These are phyloP conservation scores for Pyrrhosoma nymphula DNA, from an alignment of 2,888 invertebrate species.

Conservation along the genomic window DNA sequence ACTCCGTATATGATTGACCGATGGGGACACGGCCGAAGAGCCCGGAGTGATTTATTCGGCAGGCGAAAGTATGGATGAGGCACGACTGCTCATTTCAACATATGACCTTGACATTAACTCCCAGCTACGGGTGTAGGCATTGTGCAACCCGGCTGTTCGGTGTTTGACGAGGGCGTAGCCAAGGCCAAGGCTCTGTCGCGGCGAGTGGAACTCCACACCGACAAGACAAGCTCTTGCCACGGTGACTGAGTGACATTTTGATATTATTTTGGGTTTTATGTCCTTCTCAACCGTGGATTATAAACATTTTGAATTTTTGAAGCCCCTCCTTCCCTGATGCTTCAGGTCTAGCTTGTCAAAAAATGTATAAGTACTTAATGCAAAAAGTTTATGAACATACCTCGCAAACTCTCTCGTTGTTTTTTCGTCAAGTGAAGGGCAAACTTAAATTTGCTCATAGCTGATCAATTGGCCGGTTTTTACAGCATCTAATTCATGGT, in stretches of 20 bases:
- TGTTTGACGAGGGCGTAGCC: constrained; percentile 21
- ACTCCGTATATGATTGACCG: constrained; percentile 1
- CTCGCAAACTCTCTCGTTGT: no score
- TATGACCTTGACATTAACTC: constrained; percentile 19
- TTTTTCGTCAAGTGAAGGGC: no score
- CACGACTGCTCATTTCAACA: constrained; percentile 10
- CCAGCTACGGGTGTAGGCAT: constrained; percentile 7
- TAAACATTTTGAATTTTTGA: no score
- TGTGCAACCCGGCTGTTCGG: constrained; percentile 6
- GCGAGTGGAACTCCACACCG: neutral
- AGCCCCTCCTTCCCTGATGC: no score
- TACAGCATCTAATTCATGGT: no score
- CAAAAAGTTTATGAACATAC: no score
- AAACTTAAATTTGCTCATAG: no score
- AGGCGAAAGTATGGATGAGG: neutral
- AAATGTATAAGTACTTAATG: no score
- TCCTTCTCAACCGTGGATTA: no score
- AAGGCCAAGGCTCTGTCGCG: neutral
- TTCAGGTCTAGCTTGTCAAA: no score
- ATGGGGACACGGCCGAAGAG: neutral
- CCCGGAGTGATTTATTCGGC: neutral
- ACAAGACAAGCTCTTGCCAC: neutral
- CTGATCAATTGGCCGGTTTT: no score
- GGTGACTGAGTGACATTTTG: neutral
- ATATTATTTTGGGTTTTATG: no score